Evolutionary conservation across 2,888 invertebrate species (phyloP).

Genomic region (Steinernema hermaphroditum): DNA sequence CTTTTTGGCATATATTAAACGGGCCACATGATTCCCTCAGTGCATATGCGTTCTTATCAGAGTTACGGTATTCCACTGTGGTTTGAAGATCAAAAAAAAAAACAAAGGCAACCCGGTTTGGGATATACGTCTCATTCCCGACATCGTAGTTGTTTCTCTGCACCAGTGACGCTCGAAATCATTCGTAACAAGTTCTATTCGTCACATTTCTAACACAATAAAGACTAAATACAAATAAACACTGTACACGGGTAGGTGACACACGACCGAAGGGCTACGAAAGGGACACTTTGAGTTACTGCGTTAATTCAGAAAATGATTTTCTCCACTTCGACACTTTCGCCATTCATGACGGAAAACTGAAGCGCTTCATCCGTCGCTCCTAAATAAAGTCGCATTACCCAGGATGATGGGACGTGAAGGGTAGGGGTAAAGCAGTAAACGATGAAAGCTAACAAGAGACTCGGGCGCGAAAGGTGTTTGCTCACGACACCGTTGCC

Average conservation of each 20-base stretch:
- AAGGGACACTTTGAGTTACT: not conserved
- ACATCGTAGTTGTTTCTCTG: too few relatives aligned
- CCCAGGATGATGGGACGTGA: too few relatives aligned
- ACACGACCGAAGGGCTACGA: not conserved
- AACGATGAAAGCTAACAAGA: not conserved
- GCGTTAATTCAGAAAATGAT: slow-evolving; percentile 43
- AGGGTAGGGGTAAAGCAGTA: too few relatives aligned
- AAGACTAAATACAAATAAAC: slow-evolving; percentile 9
- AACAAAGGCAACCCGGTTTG: too few relatives aligned
- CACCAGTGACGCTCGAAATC: too few relatives aligned
- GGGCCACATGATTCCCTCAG: too few relatives aligned
- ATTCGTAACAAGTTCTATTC: too few relatives aligned
- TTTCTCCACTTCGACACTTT: slow-evolving; percentile 53
- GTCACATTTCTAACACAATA: not conserved
- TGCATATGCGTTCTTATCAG: too few relatives aligned
- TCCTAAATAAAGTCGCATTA: slow-evolving; percentile 33
- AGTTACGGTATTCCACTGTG: too few relatives aligned
- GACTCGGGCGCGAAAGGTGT: not conserved
- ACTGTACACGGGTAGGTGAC: slow-evolving; percentile 1
- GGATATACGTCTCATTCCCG: too few relatives aligned
- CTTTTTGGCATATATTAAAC: too few relatives aligned
- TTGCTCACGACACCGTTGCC: not conserved
- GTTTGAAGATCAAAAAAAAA: too few relatives aligned
- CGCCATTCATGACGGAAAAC: slow-evolving; percentile 55
- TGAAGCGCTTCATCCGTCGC: slow-evolving; percentile 44